Conservation (phyloP, 2,113 vertebrate genomes). For the Phaethon lepturus region DNA sequence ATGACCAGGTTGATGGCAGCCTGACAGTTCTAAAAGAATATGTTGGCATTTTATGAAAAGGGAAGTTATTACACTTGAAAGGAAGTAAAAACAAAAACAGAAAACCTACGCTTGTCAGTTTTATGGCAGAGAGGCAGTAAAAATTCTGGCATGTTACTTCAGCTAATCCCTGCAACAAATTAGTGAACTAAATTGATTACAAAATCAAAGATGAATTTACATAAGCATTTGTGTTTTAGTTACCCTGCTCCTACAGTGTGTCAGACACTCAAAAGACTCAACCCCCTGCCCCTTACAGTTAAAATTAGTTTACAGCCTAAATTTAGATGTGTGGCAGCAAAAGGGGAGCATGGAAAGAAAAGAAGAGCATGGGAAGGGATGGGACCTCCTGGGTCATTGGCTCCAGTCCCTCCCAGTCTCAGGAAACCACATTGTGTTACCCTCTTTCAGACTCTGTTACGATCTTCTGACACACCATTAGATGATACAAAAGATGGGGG, state of each 20-base stretch:
- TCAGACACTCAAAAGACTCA: conserved; percentile 21
- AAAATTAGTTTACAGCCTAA: conserved; percentile 54
- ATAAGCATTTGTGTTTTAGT: conserved; percentile 29
- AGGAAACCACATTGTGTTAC: conserved; percentile 29
- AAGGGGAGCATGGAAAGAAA: conserved; percentile 46
- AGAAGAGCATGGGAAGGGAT: conserved; percentile 63
- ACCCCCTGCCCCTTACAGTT: background rate
- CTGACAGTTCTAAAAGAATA: conserved; percentile 59
- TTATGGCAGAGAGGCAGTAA: conserved; percentile 59
- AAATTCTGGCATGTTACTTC: conserved; percentile 36
- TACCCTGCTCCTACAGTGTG: background rate
- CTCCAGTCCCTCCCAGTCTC: conserved; percentile 42
- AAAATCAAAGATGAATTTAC: conserved; percentile 63
- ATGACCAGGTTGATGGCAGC: conserved; percentile 59
- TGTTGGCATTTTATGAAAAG: conserved; percentile 69
- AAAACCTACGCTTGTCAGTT: conserved; percentile 51
- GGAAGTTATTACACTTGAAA: conserved; percentile 70
- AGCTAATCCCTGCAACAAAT: conserved; percentile 57
- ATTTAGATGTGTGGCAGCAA: conserved; percentile 46
- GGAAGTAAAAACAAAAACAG: conserved; percentile 64
- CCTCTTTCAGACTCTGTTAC: conserved; percentile 28
- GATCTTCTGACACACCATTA: background rate
- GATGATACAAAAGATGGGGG: conserved; percentile 3
- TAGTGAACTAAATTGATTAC: conserved; percentile 50
- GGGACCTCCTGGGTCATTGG: conserved; percentile 54